These are phyloP conservation scores for Archegozetes longisetosus DNA, from an alignment of 1,140 invertebrate species.

Conservation along the genomic window DNA sequence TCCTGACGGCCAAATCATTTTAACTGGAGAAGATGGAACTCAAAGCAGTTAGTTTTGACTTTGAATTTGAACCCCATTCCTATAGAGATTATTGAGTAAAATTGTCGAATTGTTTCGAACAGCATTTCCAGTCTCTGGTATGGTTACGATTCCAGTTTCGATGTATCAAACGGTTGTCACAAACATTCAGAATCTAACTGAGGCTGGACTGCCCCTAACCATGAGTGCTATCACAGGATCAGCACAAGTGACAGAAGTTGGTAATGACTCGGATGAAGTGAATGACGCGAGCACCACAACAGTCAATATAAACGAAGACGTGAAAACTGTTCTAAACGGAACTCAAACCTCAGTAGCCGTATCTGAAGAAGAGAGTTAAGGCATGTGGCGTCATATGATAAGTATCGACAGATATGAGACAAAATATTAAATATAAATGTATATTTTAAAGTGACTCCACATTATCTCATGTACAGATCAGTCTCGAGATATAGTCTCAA, in stretches of 20 bases:
- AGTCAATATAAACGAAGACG: not conserved
- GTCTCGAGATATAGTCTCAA: not conserved
- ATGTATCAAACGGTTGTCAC: conserved; percentile 94
- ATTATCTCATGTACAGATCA: not conserved
- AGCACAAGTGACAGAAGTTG: not conserved
- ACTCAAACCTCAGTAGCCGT: conserved; percentile 5
- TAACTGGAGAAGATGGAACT: conserved; percentile 73
- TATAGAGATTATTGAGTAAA: conserved; percentile 11
- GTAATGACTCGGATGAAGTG: not conserved
- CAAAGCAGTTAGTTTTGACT: conserved; percentile 46
- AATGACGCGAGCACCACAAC: conserved; percentile 5
- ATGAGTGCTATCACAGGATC: conserved; percentile 3
- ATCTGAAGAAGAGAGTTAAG: conserved; percentile 12
- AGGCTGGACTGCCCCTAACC: conserved; percentile 5
- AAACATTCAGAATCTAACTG: conserved; percentile 56
- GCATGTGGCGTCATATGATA: no score
- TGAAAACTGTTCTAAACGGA: conserved; percentile 11
- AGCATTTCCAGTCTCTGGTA: conserved; percentile 76
- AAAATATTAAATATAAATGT: no score
- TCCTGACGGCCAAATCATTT: conserved; percentile 83
- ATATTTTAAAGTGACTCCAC: no score
- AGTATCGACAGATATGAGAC: no score
- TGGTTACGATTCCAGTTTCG: conserved; percentile 85
- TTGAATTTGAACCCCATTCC: conserved; percentile 9
- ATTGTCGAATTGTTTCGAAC: conserved; percentile 29